Evolutionary conservation across 2,113 vertebrate species (phyloP), one percentile per base, ranked within the genome.

Genomic region (Mobula birostris): DNA sequence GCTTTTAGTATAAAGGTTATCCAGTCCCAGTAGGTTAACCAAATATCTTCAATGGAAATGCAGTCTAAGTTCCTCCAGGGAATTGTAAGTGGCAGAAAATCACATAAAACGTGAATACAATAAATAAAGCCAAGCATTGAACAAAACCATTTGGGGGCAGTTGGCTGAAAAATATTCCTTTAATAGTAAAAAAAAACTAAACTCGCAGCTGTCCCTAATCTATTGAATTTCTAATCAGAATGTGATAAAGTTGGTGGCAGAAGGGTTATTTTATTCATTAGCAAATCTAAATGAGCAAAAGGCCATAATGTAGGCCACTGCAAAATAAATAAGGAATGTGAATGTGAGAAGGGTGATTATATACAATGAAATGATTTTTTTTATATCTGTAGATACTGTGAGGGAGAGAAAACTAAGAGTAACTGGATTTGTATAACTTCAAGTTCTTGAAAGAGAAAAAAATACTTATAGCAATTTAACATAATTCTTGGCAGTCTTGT

Each of bases 1-100:
- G 91, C 70, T 93, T 93, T 93, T 76, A 93, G 70, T 70, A 76
- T 74, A 56, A 93, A 93, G 91, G 91, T 93, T 93, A 93, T 15
- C 19, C 91, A 27, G 32, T 93, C 68, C 32, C 91, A 76, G 27
- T 74, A 12, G 68, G 12, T 93, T 74, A 14, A 76, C 36, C 11
- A 70, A 76, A 24, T 3, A 68, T 15, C 61, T 93, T 74, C 70
- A 93, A 63, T 93, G 70, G 36, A 74, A 93, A 74, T 74, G 32
- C n/a, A 93, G 70, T 24, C 63, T 48, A 93, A 56, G 36, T 2
- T 12, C 40, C 68, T 93, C 91, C 21, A 74, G 91, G 21, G 91
- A 21, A 27, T 74, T 74, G 12, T 32, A 36, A 40, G 70, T 56
- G 36, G 70, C 91, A 93, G 36, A 74, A 74, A 6, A 48, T 93